phyloP scores from a whole-genome alignment of 2,888 invertebrate genomes.

The Eilema griseolum region DNA sequence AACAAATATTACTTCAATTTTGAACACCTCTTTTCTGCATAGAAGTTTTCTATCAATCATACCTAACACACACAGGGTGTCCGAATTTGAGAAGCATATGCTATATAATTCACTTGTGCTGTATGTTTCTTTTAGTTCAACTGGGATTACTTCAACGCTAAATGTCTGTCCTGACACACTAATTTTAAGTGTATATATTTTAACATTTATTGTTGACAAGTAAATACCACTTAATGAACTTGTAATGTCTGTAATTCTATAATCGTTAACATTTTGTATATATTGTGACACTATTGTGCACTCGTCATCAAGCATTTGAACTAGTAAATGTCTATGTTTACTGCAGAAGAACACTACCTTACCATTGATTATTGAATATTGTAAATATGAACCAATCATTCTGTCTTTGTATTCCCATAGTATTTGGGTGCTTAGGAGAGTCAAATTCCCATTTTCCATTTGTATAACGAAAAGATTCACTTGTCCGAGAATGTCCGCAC shows the following conservation, averaged over 20 bases:
- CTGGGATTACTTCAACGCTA: conserved; percentile 45
- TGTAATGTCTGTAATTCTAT: conserved; percentile 65
- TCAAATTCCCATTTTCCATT: conserved; percentile 51
- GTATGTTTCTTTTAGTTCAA: conserved; percentile 61
- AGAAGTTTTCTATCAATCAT: conserved; percentile 64
- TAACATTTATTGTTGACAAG: conserved; percentile 65
- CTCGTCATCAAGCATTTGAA: conserved; percentile 61
- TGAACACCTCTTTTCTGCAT: conserved; percentile 62
- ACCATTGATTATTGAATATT: conserved; percentile 53
- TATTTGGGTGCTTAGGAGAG: conserved; percentile 39
- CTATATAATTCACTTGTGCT: conserved; percentile 62
- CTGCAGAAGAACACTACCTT: conserved; percentile 64
- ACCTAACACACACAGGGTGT: conserved; percentile 59
- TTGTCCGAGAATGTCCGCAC: conserved; percentile 66
- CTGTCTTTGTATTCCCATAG: conserved; percentile 73
- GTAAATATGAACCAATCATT: conserved; percentile 64
- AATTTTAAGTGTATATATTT: conserved; percentile 64
- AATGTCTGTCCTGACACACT: conserved; percentile 43
- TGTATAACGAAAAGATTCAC: conserved; percentile 59
- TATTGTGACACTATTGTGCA: conserved; percentile 61
- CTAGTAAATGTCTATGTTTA: conserved; percentile 75
- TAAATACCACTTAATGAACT: conserved; percentile 54
- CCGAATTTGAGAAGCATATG: conserved; percentile 64
- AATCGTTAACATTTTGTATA: conserved; percentile 71
- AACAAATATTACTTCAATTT: conserved; percentile 66